A percentile compares a stretch with the other conserved stretches of the same genome.
Evolutionary conservation across 2,113 vertebrate genomes (phyloP).

Genomic region (Alexandromys fortis): DNA sequence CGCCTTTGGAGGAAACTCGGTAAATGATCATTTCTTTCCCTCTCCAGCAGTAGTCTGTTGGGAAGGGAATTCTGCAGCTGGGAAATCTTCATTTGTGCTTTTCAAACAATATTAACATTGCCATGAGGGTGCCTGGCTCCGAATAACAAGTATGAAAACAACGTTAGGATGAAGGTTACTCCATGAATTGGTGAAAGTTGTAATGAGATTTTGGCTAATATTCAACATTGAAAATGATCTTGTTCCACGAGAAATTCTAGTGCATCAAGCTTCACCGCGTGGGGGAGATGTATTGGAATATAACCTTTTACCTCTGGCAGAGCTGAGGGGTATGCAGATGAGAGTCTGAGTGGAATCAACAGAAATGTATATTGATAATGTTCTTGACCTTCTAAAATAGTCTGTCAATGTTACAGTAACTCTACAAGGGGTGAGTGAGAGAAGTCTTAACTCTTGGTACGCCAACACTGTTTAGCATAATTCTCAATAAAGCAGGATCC

Average conservation of each 20-base stretch:
- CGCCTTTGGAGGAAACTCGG: slow-evolving; percentile 63
- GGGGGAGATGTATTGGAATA: background rate
- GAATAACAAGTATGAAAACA: slow-evolving; percentile 44
- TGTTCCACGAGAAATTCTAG: background rate
- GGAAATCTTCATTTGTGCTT: slow-evolving; percentile 71
- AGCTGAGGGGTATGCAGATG: background rate
- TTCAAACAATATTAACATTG: slow-evolving; percentile 65
- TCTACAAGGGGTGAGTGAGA: background rate
- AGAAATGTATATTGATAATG: background rate
- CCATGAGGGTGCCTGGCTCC: slow-evolving; percentile 29
- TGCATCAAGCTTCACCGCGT: background rate
- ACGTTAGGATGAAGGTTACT: slow-evolving; percentile 46
- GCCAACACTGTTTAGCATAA: background rate
- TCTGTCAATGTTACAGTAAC: background rate
- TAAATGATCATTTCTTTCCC: slow-evolving; percentile 72
- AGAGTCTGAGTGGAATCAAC: background rate
- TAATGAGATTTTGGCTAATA: slow-evolving; percentile 47
- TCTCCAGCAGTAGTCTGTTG: slow-evolving; percentile 51
- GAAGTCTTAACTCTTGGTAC: background rate
- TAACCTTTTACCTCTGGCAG: background rate
- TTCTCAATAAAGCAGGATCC: background rate
- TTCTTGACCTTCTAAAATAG: background rate
- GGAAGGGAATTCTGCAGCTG: slow-evolving; percentile 54
- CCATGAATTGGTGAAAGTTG: background rate
- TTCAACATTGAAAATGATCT: slow-evolving; percentile 37